Evolutionary conservation across 2,888 invertebrate genomes (phyloP), one percentile per base, ranked within the genome.

Genomic region (Phorcus lineatus): DNA sequence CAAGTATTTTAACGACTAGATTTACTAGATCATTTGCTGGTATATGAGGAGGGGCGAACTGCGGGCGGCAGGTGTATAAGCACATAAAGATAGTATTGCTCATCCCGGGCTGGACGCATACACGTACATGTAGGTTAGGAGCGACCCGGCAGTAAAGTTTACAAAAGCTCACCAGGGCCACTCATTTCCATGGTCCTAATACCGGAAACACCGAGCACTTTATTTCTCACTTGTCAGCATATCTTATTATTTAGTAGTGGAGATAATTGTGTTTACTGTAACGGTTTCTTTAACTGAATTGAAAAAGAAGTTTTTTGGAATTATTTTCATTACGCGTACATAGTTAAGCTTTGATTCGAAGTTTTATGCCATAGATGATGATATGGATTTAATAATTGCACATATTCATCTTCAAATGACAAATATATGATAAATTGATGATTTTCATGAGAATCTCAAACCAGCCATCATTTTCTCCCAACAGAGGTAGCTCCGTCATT

Each of bases 1-100:
- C 36, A 70, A 36, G 70, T 70, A 70, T 70, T 70, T 70, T 70
- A 70, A 70, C 36, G 36, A 70, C 70, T 28, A 17, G 16, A 22
- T 70, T 36, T 70, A 70, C 70, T 31, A 70, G 31, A 36, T 9
- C 40, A 19, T 40, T 36, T 31, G 31, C 31, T 70, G 17, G 40
- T 19, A 40, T 36, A 40, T 36, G 70, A 40, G 36, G 70, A 36
- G n/a, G 22, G 57, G 57, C 57, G 13, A 57, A 16, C 40, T 19
- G 70, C 19, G 36, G 31, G 16, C 70, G 36, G 40, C 19, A 70
- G 31, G 40, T 40, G 36, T 19, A 19, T 17, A 11, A n/a, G 70
- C 31, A 31, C 40, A 31, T 70, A 70, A 70, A 16, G 11, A 36
- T 31, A 9, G 36, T 36, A 36, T 36, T 17, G 40, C 17, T 36